Evolutionary conservation across 64 coral and sea anemone species (phyloP).

Genomic region (Montipora cactus): DNA sequence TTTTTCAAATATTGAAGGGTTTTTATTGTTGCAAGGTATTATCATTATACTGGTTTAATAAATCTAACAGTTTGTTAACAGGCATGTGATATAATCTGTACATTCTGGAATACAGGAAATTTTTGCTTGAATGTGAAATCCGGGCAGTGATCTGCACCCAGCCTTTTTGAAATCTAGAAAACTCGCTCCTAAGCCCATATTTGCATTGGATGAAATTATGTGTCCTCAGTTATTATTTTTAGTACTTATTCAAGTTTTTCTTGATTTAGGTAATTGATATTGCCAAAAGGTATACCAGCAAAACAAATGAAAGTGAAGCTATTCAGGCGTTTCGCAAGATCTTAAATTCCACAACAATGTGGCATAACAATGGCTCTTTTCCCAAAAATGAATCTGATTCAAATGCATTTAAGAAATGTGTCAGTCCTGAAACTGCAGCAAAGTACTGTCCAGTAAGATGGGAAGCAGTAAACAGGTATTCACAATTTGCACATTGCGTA

Average conservation of each 20-base stretch:
- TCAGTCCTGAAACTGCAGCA: conserved; percentile 66
- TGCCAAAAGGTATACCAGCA: conserved; percentile 80
- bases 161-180: no score
- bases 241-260: neutral
- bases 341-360: conserved; percentile 69
- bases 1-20: no score
- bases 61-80: no score
- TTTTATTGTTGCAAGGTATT: no score
- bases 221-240: neutral
- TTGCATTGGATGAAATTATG: neutral
- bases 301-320: conserved; percentile 76
- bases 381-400: conserved; percentile 89
- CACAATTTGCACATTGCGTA: no score
- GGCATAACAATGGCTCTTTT: conserved; percentile 92
- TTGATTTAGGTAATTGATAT: conserved; percentile 78
- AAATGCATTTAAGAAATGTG: conserved; percentile 82
- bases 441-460: conserved; percentile 91
- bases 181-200: no score
- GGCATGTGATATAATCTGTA: no score
- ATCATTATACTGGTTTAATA: no score
- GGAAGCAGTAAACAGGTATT: conserved; percentile 75
- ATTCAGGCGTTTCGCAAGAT: conserved; percentile 66
- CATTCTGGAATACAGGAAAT: no score
- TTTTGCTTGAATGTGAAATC: no score
- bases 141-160: no score